Evolutionary conservation across 2,888 invertebrate genomes (phyloP), one percentile per base, ranked within the genome.

Genomic region (Eupelmus urozonus): DNA sequence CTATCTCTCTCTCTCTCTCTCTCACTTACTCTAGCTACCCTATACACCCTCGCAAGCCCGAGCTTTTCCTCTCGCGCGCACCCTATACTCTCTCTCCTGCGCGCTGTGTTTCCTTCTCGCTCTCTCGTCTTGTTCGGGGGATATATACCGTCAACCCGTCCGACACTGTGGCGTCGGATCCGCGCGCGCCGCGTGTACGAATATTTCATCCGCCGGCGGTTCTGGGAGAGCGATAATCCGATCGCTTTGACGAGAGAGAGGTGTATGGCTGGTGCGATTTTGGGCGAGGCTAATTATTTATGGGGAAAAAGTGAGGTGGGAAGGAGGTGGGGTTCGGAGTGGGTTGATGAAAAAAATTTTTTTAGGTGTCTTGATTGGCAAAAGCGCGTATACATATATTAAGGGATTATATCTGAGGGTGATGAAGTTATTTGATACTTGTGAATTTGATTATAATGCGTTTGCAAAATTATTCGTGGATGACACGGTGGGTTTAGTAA

Each of bases 191-290:
- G 18, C 29, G 34, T 20, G 20, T 42, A 11, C 29, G 5, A 65
- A 55, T 63, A 70, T 70, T 51, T 18, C n/a, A 20, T 11, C 1
- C 5, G 7, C 27, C n/a, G n/a, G n/a, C n/a, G 9, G 34, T 34
- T 5, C 34, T 34, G 3, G 3, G 5, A 34, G 3, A 9, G 60
- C 60, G 70, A 59, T 71, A 71, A 71, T 71, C 70, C 70, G 49
- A 71, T 71, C 60, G 60, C 59, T 34, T 45, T 34, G 70, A 29
- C 69, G 45, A 25, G 27, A 70, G 57, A 59, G 59, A 27, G 69
- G n/a, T n/a, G n/a, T n/a, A n/a, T n/a, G n/a, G n/a, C n/a, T n/a
- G n/a, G n/a, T n/a, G n/a, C n/a, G n/a, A n/a, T n/a, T n/a, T n/a
- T n/a, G n/a, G n/a, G n/a, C n/a, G n/a, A n/a, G n/a, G n/a, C n/a